These are phyloP conservation scores for Dolichotis patagonum DNA, from an alignment of 2,113 vertebrate species.

Conservation along the genomic window DNA sequence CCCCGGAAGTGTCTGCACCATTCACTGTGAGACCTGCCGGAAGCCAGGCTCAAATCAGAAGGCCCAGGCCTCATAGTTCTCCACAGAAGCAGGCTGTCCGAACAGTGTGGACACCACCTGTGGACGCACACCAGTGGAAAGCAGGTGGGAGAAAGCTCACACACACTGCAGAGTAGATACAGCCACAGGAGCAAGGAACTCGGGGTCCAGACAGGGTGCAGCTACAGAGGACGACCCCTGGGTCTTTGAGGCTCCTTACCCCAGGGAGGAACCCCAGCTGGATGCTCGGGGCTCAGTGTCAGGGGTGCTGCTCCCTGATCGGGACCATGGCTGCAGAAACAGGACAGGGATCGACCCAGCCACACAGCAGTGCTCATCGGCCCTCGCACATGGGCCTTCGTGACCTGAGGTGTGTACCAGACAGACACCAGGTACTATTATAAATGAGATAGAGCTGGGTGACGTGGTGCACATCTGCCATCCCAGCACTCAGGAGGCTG, in stretches of 20 bases:
- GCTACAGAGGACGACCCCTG: not conserved
- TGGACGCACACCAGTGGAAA: not conserved
- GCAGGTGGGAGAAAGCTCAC: not conserved
- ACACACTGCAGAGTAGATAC: no score
- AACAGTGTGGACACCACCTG: no score
- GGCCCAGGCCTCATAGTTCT: not conserved
- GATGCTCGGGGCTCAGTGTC: not conserved
- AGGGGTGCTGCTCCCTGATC: not conserved
- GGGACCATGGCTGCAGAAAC: no score
- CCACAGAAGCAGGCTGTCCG: not conserved
- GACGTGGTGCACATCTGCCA: not conserved
- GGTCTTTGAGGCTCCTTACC: not conserved
- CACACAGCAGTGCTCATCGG: no score
- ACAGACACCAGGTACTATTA: not conserved
- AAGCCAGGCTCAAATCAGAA: not conserved
- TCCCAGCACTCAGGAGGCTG: not conserved
- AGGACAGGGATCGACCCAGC: not conserved
- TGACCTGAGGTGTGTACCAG: not conserved
- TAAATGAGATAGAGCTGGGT: not conserved
- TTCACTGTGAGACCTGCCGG: not conserved
- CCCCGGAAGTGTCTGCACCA: no score
- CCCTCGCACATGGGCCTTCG: not conserved
- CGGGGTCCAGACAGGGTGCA: not conserved
- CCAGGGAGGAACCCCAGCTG: no score
- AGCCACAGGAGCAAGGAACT: not conserved